A percentile compares a stretch with the other conserved stretches of the same genome.
Evolutionary conservation across 2,797 vertebrate species (phyloP).

Genomic region (Lacerta viridis): DNA sequence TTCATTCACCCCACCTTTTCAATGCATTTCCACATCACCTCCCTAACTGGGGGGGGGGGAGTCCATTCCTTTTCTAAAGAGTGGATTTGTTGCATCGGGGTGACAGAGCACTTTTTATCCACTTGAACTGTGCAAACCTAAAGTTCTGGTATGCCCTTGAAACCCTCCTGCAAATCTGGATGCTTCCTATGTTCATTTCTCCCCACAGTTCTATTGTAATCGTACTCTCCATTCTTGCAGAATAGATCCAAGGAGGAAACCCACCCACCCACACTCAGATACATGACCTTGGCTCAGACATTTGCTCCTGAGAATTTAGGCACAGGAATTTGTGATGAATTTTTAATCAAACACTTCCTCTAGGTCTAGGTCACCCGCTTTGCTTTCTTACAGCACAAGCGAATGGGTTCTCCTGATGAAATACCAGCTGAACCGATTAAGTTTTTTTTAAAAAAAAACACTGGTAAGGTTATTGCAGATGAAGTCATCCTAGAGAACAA

Average conservation of each 20-base stretch:
- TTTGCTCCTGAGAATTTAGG: constrained; percentile 62
- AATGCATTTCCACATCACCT: too few species aligned
- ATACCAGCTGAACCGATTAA: constrained; percentile 62
- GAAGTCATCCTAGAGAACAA: constrained; percentile 51
- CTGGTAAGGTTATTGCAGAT: constrained; percentile 56
- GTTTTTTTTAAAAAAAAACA: constrained; percentile 17
- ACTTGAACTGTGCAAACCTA: too few species aligned
- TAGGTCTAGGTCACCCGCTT: constrained; percentile 32
- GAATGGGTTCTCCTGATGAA: constrained; percentile 35
- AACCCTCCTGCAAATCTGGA: too few species aligned
- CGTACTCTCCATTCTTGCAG: constrained; percentile 58
- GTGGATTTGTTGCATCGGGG: too few species aligned
- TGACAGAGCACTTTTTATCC: too few species aligned
- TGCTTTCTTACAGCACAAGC: constrained; percentile 31
- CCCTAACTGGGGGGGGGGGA: too few species aligned
- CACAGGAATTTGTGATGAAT: constrained; percentile 60
- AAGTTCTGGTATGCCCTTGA: too few species aligned
- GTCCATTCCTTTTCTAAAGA: too few species aligned
- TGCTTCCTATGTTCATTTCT: too few species aligned
- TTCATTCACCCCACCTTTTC: too few species aligned
- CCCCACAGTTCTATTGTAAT: too few species aligned
- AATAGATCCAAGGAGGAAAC: constrained; percentile 59
- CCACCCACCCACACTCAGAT: constrained; percentile 29
- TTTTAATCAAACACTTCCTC: constrained; percentile 78
- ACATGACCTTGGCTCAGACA: constrained; percentile 47